Base-by-base conservation (phyloP, 1,140 invertebrate species). In the Ptiloglossa arizonensis region DNA sequence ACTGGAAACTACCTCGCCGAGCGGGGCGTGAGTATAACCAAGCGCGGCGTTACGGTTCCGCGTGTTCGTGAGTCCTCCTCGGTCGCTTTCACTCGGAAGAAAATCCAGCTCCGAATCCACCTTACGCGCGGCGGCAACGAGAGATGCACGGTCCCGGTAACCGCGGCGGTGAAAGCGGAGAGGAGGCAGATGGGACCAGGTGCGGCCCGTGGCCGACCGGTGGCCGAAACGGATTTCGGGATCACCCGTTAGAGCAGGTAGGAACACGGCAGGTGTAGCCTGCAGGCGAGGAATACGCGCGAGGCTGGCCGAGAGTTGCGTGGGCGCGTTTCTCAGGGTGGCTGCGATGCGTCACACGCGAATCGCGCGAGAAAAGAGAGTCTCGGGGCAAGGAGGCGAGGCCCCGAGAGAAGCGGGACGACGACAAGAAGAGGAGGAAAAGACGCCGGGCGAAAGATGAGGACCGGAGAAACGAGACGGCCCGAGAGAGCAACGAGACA, bases 321-420 rank as follows among this genome's bases (percentile, higher is more conserved):
- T 91, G 87, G 90, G 90, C 89, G 90, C 85, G 80, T 89, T 91
- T 91, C 90, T 90, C 89, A 91, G 90, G 90, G 89, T 90, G 87
- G 87, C 81, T 90, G 82, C 82, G 89, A 90, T 90, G 87, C 90
- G 88, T 89, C 90, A 91, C 89, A 86, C 82, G 82, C 81, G 85
- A 82, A 88, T 88, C 76, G 80, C 84, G 83, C 81, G 79, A 84
- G 77, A 60, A 80, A 84, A 85, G 73, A 64, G 67, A 67, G 38
- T 74, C 76, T 59, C n/a, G n/a, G n/a, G n/a, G n/a, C n/a, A n/a
- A 56, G 71, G 67, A 63, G 41, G 32, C 50, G 60, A 35, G 29
- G 56, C 50, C 50, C n/a, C 19, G 46, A 60, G 63, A 75, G 24
- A n/a, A n/a, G 54, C n/a, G 67, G 32, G 27, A 52, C 59, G 32